Conservation (phyloP, 2,797 vertebrate genomes). For the Ceyx erithaca region DNA sequence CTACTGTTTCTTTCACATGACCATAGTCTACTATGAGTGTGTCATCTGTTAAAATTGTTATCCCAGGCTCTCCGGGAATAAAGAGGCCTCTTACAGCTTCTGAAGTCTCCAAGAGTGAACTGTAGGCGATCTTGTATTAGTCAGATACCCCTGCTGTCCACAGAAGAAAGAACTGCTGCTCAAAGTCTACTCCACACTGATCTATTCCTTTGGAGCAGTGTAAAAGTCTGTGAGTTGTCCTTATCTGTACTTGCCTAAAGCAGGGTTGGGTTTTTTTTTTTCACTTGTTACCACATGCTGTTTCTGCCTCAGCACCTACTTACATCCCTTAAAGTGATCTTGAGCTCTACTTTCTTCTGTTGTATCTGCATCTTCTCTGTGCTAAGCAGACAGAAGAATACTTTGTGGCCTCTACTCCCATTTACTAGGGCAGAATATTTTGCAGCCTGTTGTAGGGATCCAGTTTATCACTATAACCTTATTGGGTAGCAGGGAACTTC, state of each 20-base stretch:
- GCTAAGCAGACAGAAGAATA: neutral
- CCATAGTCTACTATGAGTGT: neutral
- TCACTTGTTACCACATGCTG: slow-evolving; percentile 27
- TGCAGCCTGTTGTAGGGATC: neutral
- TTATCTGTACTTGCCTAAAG: slow-evolving; percentile 43
- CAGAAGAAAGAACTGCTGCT: slow-evolving; percentile 44
- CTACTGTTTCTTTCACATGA: neutral
- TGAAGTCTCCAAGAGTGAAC: slow-evolving; percentile 42
- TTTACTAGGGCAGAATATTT: neutral
- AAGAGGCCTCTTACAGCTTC: slow-evolving; percentile 13
- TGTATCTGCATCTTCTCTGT: slow-evolving; percentile 2
- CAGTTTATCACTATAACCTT: neutral
- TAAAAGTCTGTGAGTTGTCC: slow-evolving; percentile 45
- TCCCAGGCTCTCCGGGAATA: neutral
- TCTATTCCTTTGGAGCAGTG: slow-evolving; percentile 35
- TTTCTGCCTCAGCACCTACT: slow-evolving; percentile 36
- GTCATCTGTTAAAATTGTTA: slow-evolving; percentile 42
- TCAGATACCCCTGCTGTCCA: slow-evolving; percentile 37
- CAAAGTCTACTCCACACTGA: slow-evolving; percentile 40
- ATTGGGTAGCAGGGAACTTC: neutral
- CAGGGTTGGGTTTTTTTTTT: neutral
- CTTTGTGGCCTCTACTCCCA: neutral
- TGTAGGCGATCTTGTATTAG: neutral
- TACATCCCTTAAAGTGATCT: neutral
- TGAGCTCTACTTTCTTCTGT: slow-evolving; percentile 30